phyloP scores from a whole-genome alignment of 92 coral and sea anemone genomes.

The Umimayanthus chanpuru region DNA sequence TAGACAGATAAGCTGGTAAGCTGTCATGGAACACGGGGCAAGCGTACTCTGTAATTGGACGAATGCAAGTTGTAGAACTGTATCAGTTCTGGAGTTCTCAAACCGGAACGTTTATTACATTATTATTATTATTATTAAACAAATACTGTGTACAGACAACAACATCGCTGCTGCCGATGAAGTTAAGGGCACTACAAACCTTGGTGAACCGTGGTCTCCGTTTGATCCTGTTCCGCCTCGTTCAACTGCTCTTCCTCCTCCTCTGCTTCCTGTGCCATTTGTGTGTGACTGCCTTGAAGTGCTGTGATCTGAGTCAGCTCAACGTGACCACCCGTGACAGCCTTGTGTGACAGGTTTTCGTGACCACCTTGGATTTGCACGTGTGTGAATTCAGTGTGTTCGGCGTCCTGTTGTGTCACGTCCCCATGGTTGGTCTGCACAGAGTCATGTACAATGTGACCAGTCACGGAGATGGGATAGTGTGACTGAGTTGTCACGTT shows the following conservation, averaged over 20 bases:
- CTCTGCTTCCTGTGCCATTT: slow-evolving; percentile 53
- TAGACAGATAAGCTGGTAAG: too few relatives aligned
- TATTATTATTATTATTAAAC: too few relatives aligned
- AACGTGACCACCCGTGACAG: slow-evolving; percentile 44
- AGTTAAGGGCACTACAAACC: not conserved
- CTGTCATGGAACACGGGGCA: too few relatives aligned
- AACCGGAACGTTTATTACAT: too few relatives aligned
- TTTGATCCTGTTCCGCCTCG: slow-evolving; percentile 26
- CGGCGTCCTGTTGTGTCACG: slow-evolving; percentile 17
- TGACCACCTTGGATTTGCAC: slow-evolving; percentile 40
- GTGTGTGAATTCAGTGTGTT: slow-evolving; percentile 20
- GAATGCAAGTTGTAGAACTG: too few relatives aligned
- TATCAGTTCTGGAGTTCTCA: too few relatives aligned
- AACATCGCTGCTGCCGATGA: too few relatives aligned
- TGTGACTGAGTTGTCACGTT: slow-evolving; percentile 59
- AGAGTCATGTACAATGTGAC: slow-evolving; percentile 25
- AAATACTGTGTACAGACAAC: too few relatives aligned
- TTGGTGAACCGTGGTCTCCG: slow-evolving; percentile 36
- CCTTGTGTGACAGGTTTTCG: slow-evolving; percentile 33
- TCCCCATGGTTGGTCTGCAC: slow-evolving; percentile 20
- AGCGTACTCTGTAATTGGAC: too few relatives aligned
- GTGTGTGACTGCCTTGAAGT: slow-evolving; percentile 39
- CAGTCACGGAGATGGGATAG: slow-evolving; percentile 30
- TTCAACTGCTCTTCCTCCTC: slow-evolving; percentile 42
- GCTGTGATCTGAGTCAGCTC: slow-evolving; percentile 53